Percentiles rank a stretch among this genome's conserved stretches.
These are phyloP conservation scores for Heliconius sara DNA, from an alignment of 2,888 invertebrate species.

Conservation along the genomic window DNA sequence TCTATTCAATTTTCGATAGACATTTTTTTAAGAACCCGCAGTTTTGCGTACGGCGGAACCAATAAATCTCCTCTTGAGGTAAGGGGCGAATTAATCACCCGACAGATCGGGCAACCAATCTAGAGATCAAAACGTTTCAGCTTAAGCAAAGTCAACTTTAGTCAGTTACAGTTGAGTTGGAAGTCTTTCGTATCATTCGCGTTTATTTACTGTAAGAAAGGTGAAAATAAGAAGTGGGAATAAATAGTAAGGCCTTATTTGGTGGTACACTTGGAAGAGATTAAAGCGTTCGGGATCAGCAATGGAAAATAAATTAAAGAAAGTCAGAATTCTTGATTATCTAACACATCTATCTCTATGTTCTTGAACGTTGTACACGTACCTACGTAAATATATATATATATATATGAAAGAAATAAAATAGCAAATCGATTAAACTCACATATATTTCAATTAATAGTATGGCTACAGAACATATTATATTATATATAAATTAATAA, in stretches of 20 bases:
- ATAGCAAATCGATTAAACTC: too few relatives aligned
- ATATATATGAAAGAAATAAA: too few relatives aligned
- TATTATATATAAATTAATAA: too few relatives aligned
- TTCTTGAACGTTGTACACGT: conserved; percentile 18
- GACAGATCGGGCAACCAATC: conserved; percentile 75
- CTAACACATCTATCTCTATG: conserved; percentile 45
- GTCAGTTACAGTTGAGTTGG: conserved; percentile 33
- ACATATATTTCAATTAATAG: too few relatives aligned
- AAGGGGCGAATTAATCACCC: conserved; percentile 83
- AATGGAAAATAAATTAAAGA: conserved; percentile 72
- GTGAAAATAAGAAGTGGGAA: conserved; percentile 82
- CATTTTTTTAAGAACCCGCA: conserved; percentile 82
- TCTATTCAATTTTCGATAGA: conserved; percentile 84
- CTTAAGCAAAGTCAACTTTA: conserved; percentile 61
- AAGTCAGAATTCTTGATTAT: conserved; percentile 61
- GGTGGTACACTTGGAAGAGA: conserved; percentile 79
- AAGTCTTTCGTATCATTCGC: conserved; percentile 37
- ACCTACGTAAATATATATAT: not conserved
- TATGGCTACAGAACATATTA: too few relatives aligned
- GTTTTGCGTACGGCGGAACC: conserved; percentile 83
- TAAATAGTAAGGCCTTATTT: conserved; percentile 76
- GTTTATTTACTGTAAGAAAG: conserved; percentile 75
- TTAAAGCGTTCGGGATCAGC: conserved; percentile 77
- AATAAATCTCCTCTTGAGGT: conserved; percentile 83
- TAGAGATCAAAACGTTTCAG: conserved; percentile 55